These are phyloP conservation scores for Falco punctatus DNA, from an alignment of 2,113 vertebrate genomes.

Conservation along the genomic window DNA sequence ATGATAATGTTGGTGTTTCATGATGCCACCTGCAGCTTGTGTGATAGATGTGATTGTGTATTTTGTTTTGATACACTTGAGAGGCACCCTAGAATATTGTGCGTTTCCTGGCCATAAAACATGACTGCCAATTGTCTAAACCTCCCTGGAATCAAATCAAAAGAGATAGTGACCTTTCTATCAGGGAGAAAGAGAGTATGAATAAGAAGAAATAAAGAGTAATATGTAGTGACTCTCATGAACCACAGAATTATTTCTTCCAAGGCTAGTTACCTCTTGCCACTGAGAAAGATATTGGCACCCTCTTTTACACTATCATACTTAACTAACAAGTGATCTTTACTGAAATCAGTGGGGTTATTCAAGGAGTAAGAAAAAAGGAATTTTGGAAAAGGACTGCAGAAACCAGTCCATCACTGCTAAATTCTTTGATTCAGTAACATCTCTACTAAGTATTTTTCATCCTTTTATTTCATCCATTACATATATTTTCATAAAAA, in stretches of 20 bases:
- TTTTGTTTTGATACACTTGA: constrained; percentile 11
- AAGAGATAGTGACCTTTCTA: not conserved
- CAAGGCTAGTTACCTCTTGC: not conserved
- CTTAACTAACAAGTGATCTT: not conserved
- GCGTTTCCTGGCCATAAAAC: not conserved
- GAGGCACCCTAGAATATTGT: not conserved
- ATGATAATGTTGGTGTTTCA: constrained; percentile 8
- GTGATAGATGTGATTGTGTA: not conserved
- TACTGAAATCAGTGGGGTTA: not conserved
- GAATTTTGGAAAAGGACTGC: not conserved
- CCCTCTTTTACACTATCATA: not conserved
- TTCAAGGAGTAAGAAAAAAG: not conserved
- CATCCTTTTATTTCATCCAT: not conserved
- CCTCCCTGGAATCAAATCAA: constrained; percentile 11
- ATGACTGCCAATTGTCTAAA: not conserved
- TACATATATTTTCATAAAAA: not conserved
- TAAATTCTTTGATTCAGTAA: not conserved
- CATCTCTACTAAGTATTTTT: not conserved
- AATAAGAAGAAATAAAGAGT: constrained; percentile 9
- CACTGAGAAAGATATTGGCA: not conserved
- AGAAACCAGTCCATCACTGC: not conserved
- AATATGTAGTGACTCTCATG: not conserved
- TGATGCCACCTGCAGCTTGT: constrained; percentile 18
- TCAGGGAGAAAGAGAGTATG: not conserved
- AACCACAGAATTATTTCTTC: not conserved